Percentiles rank a stretch among this genome's conserved stretches.
Evolutionary conservation across 2,113 vertebrate genomes (phyloP).

Genomic region (Sus scrofa): DNA sequence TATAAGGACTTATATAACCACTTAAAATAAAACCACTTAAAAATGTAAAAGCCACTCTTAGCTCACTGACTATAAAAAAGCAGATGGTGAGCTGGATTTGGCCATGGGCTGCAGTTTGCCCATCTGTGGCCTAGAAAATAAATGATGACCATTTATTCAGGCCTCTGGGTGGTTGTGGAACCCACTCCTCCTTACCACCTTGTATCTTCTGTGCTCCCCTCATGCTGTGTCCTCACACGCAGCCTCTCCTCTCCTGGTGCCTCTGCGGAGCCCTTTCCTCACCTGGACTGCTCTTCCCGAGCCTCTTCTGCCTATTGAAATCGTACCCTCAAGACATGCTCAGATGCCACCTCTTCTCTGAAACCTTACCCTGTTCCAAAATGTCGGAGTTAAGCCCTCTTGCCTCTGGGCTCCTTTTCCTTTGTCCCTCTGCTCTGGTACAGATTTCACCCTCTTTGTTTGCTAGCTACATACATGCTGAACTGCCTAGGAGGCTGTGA

Average conservation of each 20-base stretch:
- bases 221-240: no score
- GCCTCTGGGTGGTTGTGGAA: not conserved
- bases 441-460: not conserved
- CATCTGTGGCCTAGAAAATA: not conserved
- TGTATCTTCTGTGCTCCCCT: not conserved
- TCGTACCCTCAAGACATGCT: not conserved
- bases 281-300: not conserved
- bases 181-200: not conserved
- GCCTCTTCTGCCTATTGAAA: not conserved
- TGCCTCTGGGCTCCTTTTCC: not conserved
- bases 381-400: not conserved
- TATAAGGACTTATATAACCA: not conserved
- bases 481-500: not conserved
- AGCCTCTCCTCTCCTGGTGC: not conserved
- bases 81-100: not conserved
- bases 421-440: not conserved
- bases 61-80: not conserved
- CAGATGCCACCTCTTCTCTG: not conserved
- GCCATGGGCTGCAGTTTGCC: not conserved
- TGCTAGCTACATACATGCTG: not conserved
- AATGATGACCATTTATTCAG: not conserved
- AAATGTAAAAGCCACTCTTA: slow-evolving; percentile 41
- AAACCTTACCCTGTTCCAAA: not conserved
- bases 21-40: slow-evolving; percentile 34
- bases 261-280: not conserved